These are phyloP conservation scores for Heliangelus exortis DNA, from an alignment of 2,797 vertebrate species.

Conservation along the genomic window DNA sequence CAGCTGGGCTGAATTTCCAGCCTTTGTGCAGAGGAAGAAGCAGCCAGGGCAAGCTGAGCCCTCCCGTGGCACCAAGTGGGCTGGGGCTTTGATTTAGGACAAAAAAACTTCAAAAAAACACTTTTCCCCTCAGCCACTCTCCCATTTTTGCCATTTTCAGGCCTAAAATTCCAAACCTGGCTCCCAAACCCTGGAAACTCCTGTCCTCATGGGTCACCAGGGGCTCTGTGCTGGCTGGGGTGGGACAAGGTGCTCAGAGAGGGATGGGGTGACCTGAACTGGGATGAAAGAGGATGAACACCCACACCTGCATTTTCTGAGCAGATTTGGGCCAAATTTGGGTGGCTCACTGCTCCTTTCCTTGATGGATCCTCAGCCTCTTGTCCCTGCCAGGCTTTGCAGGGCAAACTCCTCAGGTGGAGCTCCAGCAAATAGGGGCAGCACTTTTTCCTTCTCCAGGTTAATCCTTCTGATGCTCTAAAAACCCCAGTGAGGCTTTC, in stretches of 20 bases:
- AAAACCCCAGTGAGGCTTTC: not conserved
- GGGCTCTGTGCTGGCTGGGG: no score
- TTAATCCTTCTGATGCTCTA: not conserved
- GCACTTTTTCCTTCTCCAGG: no score
- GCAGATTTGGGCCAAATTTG: not conserved
- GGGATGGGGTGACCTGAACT: accelerated
- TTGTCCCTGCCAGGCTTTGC: not conserved
- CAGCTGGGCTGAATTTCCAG: not conserved
- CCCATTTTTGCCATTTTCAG: no score
- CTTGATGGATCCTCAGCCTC: not conserved
- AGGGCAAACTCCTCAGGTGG: not conserved
- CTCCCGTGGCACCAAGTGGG: no score
- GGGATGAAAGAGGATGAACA: accelerated
- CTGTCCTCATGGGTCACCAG: no score
- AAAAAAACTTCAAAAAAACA: no score
- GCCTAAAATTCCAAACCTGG: no score
- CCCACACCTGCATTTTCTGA: accelerated
- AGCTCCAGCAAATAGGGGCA: no score
- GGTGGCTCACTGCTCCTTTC: not conserved
- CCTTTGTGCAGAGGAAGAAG: not conserved
- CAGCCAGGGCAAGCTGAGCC: not conserved
- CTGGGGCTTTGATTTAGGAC: no score
- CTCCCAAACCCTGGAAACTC: no score
- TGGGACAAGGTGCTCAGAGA: accelerated
- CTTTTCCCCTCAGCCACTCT: no score